Base-by-base conservation (phyloP, 2,888 invertebrate genomes). In the Papilio gigon region DNA sequence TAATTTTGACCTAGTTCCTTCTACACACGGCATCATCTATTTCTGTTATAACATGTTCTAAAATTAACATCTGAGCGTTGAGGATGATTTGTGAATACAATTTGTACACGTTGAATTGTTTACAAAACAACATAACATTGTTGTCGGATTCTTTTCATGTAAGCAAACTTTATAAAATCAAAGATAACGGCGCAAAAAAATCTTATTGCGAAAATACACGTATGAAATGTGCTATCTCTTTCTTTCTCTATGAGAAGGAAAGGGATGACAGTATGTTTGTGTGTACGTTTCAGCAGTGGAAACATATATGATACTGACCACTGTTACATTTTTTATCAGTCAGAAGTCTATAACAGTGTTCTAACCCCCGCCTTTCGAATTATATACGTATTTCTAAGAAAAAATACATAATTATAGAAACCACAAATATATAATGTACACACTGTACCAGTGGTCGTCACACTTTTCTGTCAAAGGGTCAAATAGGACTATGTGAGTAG, bases 51-150 rank as follows among this genome's bases (percentile, higher is more conserved):
- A 22, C 14, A 35, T 40, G 37, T 60, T 37, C 60, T 60, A 40
- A 37, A 37, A 27, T 37, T 22, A 60, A 37, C 25, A 22, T 5
- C 20, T n/a, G n/a, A 25, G 35, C 22, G 1, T 2, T 6, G 11
- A 30, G 30, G 30, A 53, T 40, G 35, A 60, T 37, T 60, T 60
- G 60, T 37, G 37, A 37, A 60, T 50, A n/a, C 61, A 50, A 64
- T 68, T 64, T 59, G 47, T 59, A 27, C 30, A 9, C 50, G 68
- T 59, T 50, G 25, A 20, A n/a, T 47, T 68, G 63, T 68, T 64
- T 68, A 68, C 58, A 40, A 59, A 35, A 59, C 59, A 37, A 50
- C 17, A 37, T 20, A 25, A 35, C 30, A 37, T 5, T 37, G 59
- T 50, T 35, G 59, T 47, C 37, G 60, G 35, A 59, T 59, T 58